Evolutionary conservation across 2,113 vertebrate genomes (phyloP), one percentile per base, ranked within the genome.

Genomic region (Platanista minor): DNA sequence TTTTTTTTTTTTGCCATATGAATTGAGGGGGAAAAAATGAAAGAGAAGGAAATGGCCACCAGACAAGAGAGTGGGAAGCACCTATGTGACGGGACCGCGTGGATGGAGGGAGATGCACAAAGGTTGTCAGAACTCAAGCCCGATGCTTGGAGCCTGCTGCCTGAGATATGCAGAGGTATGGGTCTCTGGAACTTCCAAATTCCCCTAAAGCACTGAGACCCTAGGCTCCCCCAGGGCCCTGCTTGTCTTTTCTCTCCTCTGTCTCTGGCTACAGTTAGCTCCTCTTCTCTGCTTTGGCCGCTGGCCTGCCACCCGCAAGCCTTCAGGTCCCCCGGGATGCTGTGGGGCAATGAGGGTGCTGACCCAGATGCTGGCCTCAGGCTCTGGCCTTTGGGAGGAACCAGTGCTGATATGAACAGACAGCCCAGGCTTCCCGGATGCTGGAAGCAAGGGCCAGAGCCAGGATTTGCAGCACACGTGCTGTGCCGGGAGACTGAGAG

Each of bases 21-120:
- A n/a, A 62, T 61, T 64, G 49, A 89, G 54, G 57, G 8, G 12
- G 6, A 13, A 39, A 27, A 39, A 20, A 62, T 17, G 27, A 87
- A 52, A 80, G 61, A 82, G 89, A 75, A 57, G n/a, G 61, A 62
- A 86, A 57, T 3, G 52, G 31, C 8, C 81, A 59, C 7, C 6
- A n/a, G n/a, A 23, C 21, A 10, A 52, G 17, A n/a, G 4, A 8
- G 11, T 2, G 23, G 8, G 39, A 43, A 39, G n/a, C 0, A 2
- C 13, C 2, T 2, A 18, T 2, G 49, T 29, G 87, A 66, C 29
- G 21, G 54, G 59, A 39, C 71, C 49, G 46, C 83, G 86, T 82
- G 87, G 0, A 1, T 29, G 0, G 3, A 41, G 15, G 52, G 66
- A 89, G 78, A 54, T 8, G 12, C n/a, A 18, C 57, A 43, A 23